A percentile compares a stretch with the other conserved stretches of the same genome.
Conservation (phyloP, 2,888 invertebrate genomes). For the Philereme vetulata region DNA sequence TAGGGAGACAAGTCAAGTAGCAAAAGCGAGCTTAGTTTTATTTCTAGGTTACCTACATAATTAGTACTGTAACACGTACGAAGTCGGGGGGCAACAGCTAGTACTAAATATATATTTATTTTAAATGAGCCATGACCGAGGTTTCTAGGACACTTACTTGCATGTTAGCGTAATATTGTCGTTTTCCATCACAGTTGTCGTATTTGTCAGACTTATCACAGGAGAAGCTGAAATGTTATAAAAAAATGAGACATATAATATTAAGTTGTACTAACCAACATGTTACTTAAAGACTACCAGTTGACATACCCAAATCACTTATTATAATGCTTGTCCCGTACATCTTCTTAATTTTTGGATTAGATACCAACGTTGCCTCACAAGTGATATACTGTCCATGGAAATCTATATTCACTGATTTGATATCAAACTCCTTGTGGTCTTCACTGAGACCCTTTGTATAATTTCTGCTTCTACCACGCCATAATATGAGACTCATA, state of each 20-base stretch:
- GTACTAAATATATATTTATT: no score
- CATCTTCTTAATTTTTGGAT: not conserved
- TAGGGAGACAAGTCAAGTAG: no score
- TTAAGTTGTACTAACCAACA: not conserved
- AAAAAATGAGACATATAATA: not conserved
- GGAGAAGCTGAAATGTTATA: constrained; percentile 13
- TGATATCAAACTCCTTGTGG: constrained; percentile 10
- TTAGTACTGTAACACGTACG: no score
- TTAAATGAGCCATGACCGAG: no score
- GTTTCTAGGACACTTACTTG: constrained; percentile 5
- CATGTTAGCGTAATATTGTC: constrained; percentile 4
- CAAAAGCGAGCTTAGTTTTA: no score
- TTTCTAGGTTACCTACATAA: no score
- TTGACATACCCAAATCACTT: constrained; percentile 8
- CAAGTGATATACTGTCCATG: constrained; percentile 17
- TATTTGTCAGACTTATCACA: not conserved
- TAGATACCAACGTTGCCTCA: not conserved
- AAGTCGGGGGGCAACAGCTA: no score
- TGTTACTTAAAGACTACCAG: not conserved
- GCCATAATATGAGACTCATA: constrained; percentile 1
- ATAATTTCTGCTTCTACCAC: not conserved
- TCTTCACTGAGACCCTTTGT: not conserved
- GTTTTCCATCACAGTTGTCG: constrained; percentile 7
- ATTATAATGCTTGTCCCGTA: constrained; percentile 6
- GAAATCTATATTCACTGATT: constrained; percentile 2